Conservation (phyloP, 1,140 invertebrate species). For the Linepithema humile region DNA sequence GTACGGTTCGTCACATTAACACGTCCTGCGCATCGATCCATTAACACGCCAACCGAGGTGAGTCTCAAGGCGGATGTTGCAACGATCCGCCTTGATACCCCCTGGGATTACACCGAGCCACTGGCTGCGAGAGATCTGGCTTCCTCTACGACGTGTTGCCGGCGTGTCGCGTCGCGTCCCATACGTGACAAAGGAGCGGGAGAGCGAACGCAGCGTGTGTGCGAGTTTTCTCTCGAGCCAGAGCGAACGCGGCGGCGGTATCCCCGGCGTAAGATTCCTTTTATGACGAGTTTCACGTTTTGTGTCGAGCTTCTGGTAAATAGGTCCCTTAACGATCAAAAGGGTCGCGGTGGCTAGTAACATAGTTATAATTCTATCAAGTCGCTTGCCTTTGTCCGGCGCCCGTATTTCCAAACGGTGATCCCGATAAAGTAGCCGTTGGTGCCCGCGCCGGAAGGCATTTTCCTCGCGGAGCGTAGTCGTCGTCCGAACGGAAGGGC, state of each 20-base stretch:
- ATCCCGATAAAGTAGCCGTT: conserved; percentile 40
- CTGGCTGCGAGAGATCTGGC: neutral
- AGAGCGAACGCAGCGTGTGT: neutral
- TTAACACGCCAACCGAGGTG: conserved; percentile 54
- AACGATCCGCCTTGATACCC: conserved; percentile 42
- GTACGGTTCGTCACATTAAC: conserved; percentile 53
- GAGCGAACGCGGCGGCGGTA: neutral
- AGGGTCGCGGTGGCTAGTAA: neutral
- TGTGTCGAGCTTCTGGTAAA: neutral
- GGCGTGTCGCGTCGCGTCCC: neutral
- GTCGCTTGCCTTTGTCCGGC: neutral
- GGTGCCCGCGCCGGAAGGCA: conserved; percentile 18
- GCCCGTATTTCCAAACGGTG: conserved; percentile 23
- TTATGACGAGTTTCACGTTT: neutral
- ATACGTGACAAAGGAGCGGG: conserved; percentile 1
- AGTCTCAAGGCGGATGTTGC: conserved; percentile 54
- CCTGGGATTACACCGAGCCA: conserved; percentile 22
- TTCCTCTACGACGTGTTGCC: neutral
- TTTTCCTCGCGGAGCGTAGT: neutral
- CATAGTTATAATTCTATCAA: conserved; percentile 38
- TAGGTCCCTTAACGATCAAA: neutral
- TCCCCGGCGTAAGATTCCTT: neutral
- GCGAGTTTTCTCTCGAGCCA: neutral
- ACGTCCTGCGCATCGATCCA: conserved; percentile 57
- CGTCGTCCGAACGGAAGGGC: conserved; percentile 8